A percentile compares a stretch with the other conserved stretches of the same genome.
Conservation (phyloP, 2,113 vertebrate genomes). For the Catharus fuscescens region DNA sequence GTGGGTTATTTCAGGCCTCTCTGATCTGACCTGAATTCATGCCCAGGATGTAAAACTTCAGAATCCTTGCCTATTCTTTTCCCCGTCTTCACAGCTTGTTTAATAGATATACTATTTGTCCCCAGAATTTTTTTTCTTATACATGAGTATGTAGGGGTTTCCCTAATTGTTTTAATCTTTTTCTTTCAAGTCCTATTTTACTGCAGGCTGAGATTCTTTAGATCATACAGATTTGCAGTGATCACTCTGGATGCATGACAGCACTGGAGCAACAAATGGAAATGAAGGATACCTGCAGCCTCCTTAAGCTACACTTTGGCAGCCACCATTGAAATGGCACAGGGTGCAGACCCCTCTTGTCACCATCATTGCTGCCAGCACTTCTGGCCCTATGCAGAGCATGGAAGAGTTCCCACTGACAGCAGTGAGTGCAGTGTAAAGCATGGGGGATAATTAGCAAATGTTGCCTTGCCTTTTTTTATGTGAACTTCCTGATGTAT, state of each 20-base stretch:
- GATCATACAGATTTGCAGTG: neutral
- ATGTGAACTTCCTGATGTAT: neutral
- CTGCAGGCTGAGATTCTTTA: neutral
- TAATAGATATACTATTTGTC: neutral
- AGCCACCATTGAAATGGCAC: neutral
- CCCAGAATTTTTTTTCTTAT: neutral
- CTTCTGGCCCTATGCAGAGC: neutral
- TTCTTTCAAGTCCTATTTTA: neutral
- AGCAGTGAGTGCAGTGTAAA: neutral
- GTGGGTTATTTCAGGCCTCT: neutral
- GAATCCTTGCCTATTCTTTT: neutral
- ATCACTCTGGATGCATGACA: neutral
- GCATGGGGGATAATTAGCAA: neutral
- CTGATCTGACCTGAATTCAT: neutral
- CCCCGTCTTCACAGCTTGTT: neutral
- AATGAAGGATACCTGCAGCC: neutral
- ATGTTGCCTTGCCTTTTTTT: neutral
- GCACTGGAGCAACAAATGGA: neutral
- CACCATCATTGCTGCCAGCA: neutral
- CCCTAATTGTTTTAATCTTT: neutral
- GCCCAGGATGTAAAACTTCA: neutral
- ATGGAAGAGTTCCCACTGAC: neutral
- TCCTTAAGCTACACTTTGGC: neutral
- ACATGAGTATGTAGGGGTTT: neutral
- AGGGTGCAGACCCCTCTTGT: neutral